These are phyloP conservation scores for Podarcis siculus DNA, from an alignment of 2,797 vertebrate genomes.

Conservation along the genomic window DNA sequence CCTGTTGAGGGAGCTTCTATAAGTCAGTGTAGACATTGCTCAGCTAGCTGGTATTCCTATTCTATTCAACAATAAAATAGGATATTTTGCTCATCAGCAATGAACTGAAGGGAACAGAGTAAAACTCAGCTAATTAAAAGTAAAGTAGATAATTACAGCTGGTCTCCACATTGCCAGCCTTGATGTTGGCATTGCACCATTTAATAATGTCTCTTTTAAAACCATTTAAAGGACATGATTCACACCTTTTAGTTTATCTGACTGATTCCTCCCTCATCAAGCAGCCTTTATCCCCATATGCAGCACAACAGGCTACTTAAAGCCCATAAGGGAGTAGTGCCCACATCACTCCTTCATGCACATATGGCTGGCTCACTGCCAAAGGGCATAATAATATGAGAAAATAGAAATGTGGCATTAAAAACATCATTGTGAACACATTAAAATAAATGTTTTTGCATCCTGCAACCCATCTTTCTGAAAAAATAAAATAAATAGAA, in stretches of 20 bases:
- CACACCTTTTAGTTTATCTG: not conserved
- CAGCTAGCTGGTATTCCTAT: not conserved
- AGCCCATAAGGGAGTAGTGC: not conserved
- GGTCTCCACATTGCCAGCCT: not conserved
- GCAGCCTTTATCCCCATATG: not conserved
- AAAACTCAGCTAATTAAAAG: not conserved
- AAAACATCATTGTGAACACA: not conserved
- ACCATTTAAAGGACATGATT: not conserved
- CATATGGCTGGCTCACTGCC: not conserved
- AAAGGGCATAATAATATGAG: not conserved
- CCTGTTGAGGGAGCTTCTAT: too few relatives aligned
- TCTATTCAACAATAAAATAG: not conserved
- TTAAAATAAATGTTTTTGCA: not conserved
- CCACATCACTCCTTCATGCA: not conserved
- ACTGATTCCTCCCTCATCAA: not conserved
- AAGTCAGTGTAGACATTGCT: too few relatives aligned
- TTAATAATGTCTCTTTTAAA: not conserved
- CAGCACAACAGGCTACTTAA: not conserved
- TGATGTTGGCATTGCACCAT: not conserved
- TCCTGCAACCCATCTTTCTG: not conserved
- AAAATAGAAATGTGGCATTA: not conserved
- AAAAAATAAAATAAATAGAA: not conserved
- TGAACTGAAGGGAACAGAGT: not conserved
- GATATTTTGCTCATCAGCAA: not conserved
- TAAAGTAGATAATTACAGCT: not conserved